Conservation (phyloP, 2,113 vertebrate genomes). For the Protobothrops mucrosquamatus region DNA sequence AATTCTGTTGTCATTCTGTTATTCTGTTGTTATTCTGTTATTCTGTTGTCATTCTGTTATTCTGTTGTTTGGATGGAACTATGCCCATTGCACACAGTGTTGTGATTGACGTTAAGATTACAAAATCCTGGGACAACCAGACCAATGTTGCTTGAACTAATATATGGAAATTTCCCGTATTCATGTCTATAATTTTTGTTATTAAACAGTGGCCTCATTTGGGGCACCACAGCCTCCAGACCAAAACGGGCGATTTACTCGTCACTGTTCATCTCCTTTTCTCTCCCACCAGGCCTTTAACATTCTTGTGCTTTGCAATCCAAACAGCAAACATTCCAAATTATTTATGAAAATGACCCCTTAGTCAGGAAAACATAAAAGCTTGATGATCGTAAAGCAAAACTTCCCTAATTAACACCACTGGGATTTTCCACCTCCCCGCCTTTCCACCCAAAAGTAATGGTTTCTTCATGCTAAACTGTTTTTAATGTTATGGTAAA, state of each 20-base stretch:
- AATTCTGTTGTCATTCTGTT: too few relatives aligned
- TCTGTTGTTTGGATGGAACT: background rate
- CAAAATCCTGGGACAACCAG: background rate
- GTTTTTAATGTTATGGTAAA: constrained; percentile 57
- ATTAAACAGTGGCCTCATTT: background rate
- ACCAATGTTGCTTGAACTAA: background rate
- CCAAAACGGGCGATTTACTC: background rate
- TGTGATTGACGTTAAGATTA: background rate
- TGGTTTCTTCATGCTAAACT: constrained; percentile 53
- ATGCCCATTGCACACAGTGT: background rate
- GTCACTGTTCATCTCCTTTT: background rate
- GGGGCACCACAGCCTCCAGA: background rate
- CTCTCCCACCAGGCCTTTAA: background rate
- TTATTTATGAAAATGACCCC: constrained; percentile 57
- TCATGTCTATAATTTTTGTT: background rate
- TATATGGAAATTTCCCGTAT: background rate
- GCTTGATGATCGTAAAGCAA: constrained; percentile 52
- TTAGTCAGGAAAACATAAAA: constrained; percentile 42
- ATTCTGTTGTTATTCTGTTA: too few relatives aligned
- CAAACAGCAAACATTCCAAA: constrained; percentile 32
- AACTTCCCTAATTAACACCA: constrained; percentile 65
- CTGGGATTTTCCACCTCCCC: constrained; percentile 15
- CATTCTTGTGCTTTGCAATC: constrained; percentile 22
- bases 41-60: too few relatives aligned
- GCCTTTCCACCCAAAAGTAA: constrained; percentile 43